These are phyloP conservation scores for Fistularia tabacaria DNA, from an alignment of 2,797 vertebrate genomes.

Conservation along the genomic window DNA sequence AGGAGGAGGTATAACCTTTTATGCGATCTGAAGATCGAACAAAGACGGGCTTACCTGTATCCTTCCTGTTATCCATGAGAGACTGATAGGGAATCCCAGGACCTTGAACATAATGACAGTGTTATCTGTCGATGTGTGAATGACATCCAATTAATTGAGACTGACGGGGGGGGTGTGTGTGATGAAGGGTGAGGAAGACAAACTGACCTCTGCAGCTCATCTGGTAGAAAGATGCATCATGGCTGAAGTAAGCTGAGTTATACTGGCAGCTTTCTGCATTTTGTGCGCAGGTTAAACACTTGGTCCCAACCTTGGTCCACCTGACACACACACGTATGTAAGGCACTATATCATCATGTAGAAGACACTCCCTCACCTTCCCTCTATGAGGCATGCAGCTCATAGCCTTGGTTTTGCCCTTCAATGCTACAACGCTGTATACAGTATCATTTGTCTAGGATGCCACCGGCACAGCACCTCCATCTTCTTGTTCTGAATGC, in stretches of 20 bases:
- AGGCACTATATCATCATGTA: too few relatives aligned
- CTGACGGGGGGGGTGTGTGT: neutral
- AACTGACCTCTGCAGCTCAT: constrained; percentile 84
- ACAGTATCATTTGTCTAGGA: too few relatives aligned
- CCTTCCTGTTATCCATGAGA: constrained; percentile 44
- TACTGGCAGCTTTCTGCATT: constrained; percentile 77
- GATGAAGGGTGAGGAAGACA: neutral
- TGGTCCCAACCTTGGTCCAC: constrained; percentile 18
- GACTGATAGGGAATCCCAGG: constrained; percentile 78
- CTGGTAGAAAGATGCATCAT: constrained; percentile 79
- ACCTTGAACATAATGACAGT: constrained; percentile 64
- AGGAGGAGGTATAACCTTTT: neutral
- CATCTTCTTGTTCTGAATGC: too few relatives aligned
- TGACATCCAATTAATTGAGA: neutral
- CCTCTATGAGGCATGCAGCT: too few relatives aligned
- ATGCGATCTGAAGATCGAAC: neutral
- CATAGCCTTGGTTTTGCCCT: too few relatives aligned
- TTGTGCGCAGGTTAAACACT: constrained; percentile 85
- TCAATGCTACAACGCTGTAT: too few relatives aligned
- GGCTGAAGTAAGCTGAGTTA: constrained; percentile 87
- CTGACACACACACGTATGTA: constrained; percentile 20
- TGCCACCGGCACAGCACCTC: too few relatives aligned
- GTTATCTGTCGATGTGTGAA: neutral
- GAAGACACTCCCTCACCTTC: too few relatives aligned
- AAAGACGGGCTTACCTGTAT: constrained; percentile 35